These are phyloP conservation scores for Zosterops borbonicus DNA, from an alignment of 2,113 vertebrate species.

Conservation along the genomic window DNA sequence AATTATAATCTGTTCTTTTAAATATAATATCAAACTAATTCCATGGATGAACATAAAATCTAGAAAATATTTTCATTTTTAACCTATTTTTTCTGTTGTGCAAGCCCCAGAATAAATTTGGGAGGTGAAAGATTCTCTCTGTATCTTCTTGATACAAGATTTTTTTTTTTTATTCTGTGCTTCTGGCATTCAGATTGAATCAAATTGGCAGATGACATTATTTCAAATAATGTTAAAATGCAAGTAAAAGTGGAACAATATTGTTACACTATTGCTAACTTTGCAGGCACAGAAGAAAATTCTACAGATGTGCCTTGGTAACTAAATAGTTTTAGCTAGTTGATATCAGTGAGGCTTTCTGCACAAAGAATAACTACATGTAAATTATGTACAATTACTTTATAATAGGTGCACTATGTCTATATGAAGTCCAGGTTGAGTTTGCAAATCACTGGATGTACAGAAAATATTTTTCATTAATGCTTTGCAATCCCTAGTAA, in stretches of 20 bases:
- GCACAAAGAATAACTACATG: constrained; percentile 15
- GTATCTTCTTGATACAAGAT: not conserved
- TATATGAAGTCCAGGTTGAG: constrained; percentile 46
- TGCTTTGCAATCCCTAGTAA: constrained; percentile 4
- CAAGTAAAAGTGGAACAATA: not conserved
- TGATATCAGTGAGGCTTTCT: constrained; percentile 50
- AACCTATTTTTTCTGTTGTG: not conserved
- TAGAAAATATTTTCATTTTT: not conserved
- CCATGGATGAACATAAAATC: not conserved
- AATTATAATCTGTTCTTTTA: not conserved
- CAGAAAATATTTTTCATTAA: constrained; percentile 22
- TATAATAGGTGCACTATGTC: constrained; percentile 29
- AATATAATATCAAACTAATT: not conserved
- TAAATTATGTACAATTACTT: constrained; percentile 1
- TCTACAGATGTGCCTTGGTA: not conserved
- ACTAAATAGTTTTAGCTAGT: constrained; percentile 29
- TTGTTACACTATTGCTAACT: constrained; percentile 21
- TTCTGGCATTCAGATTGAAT: not conserved
- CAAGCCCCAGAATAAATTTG: not conserved
- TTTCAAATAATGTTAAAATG: constrained; percentile 44
- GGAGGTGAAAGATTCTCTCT: not conserved
- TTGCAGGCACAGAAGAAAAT: constrained; percentile 16
- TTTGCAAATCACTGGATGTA: constrained; percentile 47
- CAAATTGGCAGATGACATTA: not conserved
- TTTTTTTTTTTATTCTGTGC: not conserved